Conservation (phyloP, 1,140 invertebrate genomes). For the Pogonus chalceus region DNA sequence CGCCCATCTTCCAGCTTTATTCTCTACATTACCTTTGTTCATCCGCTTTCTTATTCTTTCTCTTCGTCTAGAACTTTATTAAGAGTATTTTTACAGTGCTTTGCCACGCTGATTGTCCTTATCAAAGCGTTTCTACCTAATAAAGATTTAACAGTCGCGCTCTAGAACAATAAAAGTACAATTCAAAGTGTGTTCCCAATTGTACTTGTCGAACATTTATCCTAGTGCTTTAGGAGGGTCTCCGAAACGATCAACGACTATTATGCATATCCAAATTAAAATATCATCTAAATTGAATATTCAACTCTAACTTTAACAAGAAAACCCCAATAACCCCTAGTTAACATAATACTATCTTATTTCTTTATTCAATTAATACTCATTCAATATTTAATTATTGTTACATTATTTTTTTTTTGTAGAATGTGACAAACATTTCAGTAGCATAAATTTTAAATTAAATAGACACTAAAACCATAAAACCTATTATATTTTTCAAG, state of each 20-base stretch:
- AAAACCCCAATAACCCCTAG: too few relatives aligned
- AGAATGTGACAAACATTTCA: too few relatives aligned
- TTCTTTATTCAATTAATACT: too few relatives aligned
- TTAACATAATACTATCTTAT: too few relatives aligned
- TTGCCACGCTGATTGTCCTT: neutral
- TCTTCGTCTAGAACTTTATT: neutral
- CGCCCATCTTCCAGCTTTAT: neutral
- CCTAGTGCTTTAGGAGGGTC: neutral
- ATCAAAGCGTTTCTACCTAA: slow-evolving; percentile 5
- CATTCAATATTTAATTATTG: too few relatives aligned
- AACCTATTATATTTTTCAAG: too few relatives aligned
- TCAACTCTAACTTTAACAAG: too few relatives aligned
- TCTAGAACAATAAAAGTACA: slow-evolving; percentile 6
- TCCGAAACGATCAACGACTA: neutral
- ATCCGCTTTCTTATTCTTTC: neutral
- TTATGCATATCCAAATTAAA: too few relatives aligned
- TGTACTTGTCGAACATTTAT: neutral
- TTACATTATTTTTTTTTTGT: too few relatives aligned
- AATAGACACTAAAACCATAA: too few relatives aligned
- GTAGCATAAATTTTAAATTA: too few relatives aligned
- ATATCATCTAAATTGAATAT: too few relatives aligned
- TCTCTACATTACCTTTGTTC: neutral
- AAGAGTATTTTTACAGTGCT: slow-evolving; percentile 3
- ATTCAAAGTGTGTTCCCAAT: neutral
- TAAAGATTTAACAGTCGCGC: slow-evolving; percentile 1